Evolutionary conservation across 1,140 invertebrate species (phyloP).

Genomic region (Zaprionus ghesquierei): DNA sequence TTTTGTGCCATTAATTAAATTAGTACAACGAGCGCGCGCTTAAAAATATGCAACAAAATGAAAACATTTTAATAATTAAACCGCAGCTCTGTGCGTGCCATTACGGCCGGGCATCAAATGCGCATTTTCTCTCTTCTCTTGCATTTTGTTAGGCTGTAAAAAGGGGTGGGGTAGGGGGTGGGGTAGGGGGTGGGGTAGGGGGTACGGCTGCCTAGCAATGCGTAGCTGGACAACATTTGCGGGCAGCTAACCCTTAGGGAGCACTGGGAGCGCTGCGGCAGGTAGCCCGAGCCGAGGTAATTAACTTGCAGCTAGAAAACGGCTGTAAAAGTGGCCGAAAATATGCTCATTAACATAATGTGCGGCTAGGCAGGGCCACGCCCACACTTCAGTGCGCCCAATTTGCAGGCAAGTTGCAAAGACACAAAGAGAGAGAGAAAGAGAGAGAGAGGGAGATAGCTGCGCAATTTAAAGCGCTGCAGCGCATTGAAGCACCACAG

Average conservation of each 20-base stretch:
- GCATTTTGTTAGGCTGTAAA: conserved; percentile 10
- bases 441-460: background rate
- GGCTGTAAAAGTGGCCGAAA: conserved; percentile 45
- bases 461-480: conserved; percentile 38
- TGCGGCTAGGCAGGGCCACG: conserved; percentile 51
- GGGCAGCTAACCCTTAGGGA: background rate
- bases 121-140: background rate
- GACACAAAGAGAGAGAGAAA: background rate
- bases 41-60: conserved; percentile 59
- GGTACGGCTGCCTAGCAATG: background rate
- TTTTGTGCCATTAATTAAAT: conserved; percentile 69
- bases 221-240: background rate
- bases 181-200: background rate
- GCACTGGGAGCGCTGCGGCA: background rate
- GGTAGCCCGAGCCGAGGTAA: conserved; percentile 13
- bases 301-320: conserved; percentile 40
- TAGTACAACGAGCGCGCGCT: conserved; percentile 46
- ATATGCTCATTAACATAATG: conserved; percentile 75
- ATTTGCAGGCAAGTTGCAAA: conserved; percentile 24
- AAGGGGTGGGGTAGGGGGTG: background rate
- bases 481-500: conserved; percentile 51
- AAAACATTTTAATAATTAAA: conserved; percentile 78
- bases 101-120: conserved; percentile 2
- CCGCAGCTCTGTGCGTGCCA: conserved; percentile 48
- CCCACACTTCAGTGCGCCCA: conserved; percentile 9